A percentile compares a stretch with the other conserved stretches of the same genome.
Conservation (phyloP, 2,797 vertebrate genomes). For the Oreonectes daqikongensis region DNA sequence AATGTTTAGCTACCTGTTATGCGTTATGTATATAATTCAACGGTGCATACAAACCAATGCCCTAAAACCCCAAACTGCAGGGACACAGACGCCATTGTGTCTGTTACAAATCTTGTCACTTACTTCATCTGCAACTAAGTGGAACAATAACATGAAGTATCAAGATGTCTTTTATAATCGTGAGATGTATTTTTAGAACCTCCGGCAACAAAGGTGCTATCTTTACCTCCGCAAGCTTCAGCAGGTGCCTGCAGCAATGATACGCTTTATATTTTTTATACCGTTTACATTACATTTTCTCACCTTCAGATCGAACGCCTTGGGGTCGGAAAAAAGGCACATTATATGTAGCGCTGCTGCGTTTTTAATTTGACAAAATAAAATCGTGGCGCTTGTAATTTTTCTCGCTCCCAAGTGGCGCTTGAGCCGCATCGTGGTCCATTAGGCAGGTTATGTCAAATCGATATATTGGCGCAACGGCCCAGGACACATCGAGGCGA, state of each 20-base stretch:
- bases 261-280: slow-evolving; percentile 13
- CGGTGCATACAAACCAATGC: neutral
- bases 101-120: neutral
- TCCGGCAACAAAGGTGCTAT: slow-evolving; percentile 21
- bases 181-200: slow-evolving; percentile 29
- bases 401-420: slow-evolving; percentile 23
- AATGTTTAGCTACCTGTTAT: neutral
- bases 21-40: no score
- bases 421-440: slow-evolving; percentile 43
- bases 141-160: slow-evolving; percentile 9
- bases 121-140: neutral
- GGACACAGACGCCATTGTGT: no score
- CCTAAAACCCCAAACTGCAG: neutral
- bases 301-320: slow-evolving; percentile 21
- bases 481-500: neutral
- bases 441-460: slow-evolving; percentile 46
- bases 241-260: slow-evolving; percentile 4
- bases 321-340: slow-evolving; percentile 4
- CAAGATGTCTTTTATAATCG: slow-evolving; percentile 9
- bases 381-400: slow-evolving; percentile 38
- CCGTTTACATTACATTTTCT: slow-evolving; percentile 15
- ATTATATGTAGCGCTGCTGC: slow-evolving; percentile 25
- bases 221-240: neutral
- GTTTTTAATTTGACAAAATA: slow-evolving; percentile 44
- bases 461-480: slow-evolving; percentile 37